Conservation (phyloP, 2,888 invertebrate genomes). For the Unio pictorum region DNA sequence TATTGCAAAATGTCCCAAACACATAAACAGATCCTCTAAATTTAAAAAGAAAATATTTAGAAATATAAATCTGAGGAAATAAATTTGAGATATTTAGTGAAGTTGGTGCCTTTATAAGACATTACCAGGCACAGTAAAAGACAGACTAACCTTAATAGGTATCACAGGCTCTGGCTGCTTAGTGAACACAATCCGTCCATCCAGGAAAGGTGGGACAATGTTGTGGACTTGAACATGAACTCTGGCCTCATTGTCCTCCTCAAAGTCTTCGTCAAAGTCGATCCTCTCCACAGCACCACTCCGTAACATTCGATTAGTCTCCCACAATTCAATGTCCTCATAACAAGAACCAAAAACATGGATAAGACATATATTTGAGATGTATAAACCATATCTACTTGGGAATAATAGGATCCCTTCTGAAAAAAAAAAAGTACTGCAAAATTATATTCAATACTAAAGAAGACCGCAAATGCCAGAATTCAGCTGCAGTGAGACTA, state of each 20-base stretch:
- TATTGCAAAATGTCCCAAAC: too few species aligned
- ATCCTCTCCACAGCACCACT: conserved; percentile 89
- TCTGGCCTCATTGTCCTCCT: conserved; percentile 92
- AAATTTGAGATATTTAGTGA: too few species aligned
- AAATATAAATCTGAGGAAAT: too few species aligned
- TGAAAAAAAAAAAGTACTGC: too few species aligned
- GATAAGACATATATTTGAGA: background rate
- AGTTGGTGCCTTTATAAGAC: too few species aligned
- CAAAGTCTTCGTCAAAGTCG: conserved; percentile 81
- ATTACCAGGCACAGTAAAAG: too few species aligned
- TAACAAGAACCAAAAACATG: conserved; percentile 2
- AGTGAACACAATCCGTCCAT: conserved; percentile 98
- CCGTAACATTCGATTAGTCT: conserved; percentile 96
- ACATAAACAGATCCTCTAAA: too few species aligned
- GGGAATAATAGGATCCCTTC: too few species aligned
- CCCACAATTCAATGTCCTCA: conserved; percentile 97
- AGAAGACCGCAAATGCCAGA: too few species aligned
- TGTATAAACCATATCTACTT: background rate
- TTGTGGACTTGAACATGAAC: conserved; percentile 98
- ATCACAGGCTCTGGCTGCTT: conserved; percentile 99
- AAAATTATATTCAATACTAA: too few species aligned
- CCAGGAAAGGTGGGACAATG: conserved; percentile 98
- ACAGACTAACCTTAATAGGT: conserved; percentile 80
- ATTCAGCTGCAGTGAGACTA: too few species aligned
- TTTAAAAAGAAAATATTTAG: too few species aligned